Conservation (phyloP, 1,140 invertebrate species). For the Drosophila chauvacae region DNA sequence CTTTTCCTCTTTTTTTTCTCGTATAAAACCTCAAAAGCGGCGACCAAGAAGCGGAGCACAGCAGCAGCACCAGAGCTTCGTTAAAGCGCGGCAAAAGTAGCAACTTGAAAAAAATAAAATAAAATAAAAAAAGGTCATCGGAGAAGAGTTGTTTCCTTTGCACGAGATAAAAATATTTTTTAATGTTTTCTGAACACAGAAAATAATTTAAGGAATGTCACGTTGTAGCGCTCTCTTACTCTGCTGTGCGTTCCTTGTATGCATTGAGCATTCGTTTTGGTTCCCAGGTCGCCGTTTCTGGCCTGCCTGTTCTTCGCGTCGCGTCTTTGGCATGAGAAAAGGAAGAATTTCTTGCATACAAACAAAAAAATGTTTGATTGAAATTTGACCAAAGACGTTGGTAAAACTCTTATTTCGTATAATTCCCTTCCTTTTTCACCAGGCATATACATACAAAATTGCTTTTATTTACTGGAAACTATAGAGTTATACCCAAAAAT, state of each 20-base stretch:
- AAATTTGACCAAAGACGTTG: conserved; percentile 29
- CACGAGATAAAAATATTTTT: conserved; percentile 81
- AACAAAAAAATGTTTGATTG: conserved; percentile 60
- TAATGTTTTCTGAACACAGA: conserved; percentile 81
- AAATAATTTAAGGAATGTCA: conserved; percentile 82
- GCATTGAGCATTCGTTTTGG: conserved; percentile 76
- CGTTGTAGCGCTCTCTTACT: conserved; percentile 63
- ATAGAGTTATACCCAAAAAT: background rate
- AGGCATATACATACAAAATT: background rate
- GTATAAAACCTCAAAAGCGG: conserved; percentile 19
- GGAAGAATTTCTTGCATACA: conserved; percentile 78
- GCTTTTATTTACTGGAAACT: background rate
- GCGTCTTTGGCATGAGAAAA: conserved; percentile 60
- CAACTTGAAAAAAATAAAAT: conserved; percentile 56
- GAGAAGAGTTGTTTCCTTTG: conserved; percentile 63
- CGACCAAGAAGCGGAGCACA: conserved; percentile 11
- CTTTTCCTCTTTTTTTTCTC: background rate
- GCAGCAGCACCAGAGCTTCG: conserved; percentile 19
- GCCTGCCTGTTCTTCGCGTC: conserved; percentile 9
- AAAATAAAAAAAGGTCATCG: conserved; percentile 59
- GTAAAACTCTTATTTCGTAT: conserved; percentile 15
- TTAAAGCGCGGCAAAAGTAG: conserved; percentile 24
- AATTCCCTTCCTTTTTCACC: background rate
- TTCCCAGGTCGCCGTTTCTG: conserved; percentile 48
- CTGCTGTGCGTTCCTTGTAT: conserved; percentile 63